Conservation (phyloP, 2,888 invertebrate species). For the Schizotus pectinicornis region DNA sequence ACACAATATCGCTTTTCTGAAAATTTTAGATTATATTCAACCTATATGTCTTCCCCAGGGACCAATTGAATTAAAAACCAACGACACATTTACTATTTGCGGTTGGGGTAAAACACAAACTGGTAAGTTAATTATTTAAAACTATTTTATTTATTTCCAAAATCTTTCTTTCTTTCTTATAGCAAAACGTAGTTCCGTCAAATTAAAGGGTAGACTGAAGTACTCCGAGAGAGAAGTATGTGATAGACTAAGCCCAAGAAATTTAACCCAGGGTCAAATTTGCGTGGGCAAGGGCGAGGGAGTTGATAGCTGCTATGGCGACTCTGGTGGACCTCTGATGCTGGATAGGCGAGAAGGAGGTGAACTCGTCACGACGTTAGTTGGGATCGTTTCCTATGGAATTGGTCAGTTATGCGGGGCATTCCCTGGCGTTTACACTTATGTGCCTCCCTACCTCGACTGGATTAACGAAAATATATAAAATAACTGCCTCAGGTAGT, state of each 20-base stretch:
- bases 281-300: conserved; percentile 74
- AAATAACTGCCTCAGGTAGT: conserved; percentile 1
- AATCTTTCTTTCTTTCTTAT: conserved; percentile 19
- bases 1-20: neutral
- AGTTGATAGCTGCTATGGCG: conserved; percentile 76
- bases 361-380: conserved; percentile 62
- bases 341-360: conserved; percentile 51
- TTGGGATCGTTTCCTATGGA: conserved; percentile 74
- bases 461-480: conserved; percentile 63
- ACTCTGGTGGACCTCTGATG: conserved; percentile 82
- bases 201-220: conserved; percentile 39
- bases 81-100: conserved; percentile 48
- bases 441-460: conserved; percentile 64
- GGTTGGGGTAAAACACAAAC: conserved; percentile 60
- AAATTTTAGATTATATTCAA: conserved; percentile 41
- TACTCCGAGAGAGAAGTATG: conserved; percentile 33
- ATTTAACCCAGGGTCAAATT: conserved; percentile 62
- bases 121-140: conserved; percentile 28
- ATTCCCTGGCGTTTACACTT: conserved; percentile 73
- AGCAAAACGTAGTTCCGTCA: conserved; percentile 41
- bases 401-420: conserved; percentile 68
- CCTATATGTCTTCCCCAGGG: conserved; percentile 45
- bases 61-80: conserved; percentile 30
- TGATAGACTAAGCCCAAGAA: conserved; percentile 23
- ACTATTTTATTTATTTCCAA: conserved; percentile 12